Percentiles rank a stretch among this genome's conserved stretches.
Evolutionary conservation across 2,113 vertebrate genomes (phyloP).

Genomic region (Galemys pyrenaicus): DNA sequence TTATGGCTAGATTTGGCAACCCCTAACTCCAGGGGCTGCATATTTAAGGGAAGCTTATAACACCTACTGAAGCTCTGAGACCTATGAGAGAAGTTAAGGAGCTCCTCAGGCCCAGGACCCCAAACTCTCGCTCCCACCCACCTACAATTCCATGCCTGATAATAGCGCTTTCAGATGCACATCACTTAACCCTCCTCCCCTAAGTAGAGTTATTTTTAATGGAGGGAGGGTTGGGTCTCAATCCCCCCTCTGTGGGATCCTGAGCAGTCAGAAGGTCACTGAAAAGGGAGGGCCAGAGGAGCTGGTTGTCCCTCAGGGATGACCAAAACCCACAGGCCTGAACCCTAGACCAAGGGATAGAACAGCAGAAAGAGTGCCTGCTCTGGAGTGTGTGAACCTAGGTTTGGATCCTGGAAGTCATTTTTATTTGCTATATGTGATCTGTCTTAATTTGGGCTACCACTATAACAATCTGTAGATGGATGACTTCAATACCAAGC

Average conservation of each 20-base stretch:
- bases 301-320: neutral
- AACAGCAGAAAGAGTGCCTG: neutral
- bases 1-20: neutral
- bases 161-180: neutral
- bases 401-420: neutral
- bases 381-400: neutral
- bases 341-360: neutral
- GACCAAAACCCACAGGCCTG: neutral
- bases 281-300: neutral
- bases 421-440: constrained; percentile 4
- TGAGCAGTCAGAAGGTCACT: neutral
- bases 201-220: neutral
- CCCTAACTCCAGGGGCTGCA: neutral
- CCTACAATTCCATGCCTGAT: neutral
- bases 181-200: neutral
- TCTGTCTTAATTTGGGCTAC: neutral
- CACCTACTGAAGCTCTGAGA: neutral
- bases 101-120: neutral
- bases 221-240: neutral
- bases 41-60: constrained; percentile 27
- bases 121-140: neutral
- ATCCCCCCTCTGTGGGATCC: neutral
- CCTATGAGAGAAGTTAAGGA: neutral
- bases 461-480: neutral
- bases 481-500: neutral